phyloP scores from a whole-genome alignment of 2,797 vertebrate species.

The Scyliorhinus canicula region DNA sequence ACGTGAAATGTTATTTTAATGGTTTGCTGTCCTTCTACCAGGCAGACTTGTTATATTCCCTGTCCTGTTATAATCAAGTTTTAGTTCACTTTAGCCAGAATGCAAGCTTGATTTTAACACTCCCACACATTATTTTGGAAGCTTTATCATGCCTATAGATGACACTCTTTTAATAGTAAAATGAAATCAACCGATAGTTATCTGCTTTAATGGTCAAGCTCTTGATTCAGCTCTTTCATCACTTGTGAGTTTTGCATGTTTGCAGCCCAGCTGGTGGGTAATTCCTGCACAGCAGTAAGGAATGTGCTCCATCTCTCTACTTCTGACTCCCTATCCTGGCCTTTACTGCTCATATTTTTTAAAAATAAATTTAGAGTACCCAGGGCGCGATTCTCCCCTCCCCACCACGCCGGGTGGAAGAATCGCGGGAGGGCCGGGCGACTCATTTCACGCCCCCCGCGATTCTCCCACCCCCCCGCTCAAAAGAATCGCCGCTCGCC shows the following conservation, averaged over 20 bases:
- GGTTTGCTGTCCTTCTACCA: background rate
- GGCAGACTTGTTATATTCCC: background rate
- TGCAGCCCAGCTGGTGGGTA: background rate
- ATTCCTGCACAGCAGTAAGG: background rate
- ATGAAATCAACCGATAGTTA: background rate
- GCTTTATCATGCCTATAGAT: background rate
- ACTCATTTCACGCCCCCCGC: no score
- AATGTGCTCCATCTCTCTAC: background rate
- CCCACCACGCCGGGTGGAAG: no score
- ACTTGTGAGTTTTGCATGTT: background rate
- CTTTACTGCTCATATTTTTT: no score
- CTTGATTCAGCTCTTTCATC: background rate
- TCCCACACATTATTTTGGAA: background rate
- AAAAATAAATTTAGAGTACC: no score
- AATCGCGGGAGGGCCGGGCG: no score
- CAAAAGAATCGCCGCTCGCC: no score
- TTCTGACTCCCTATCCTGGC: background rate
- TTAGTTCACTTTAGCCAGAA: background rate
- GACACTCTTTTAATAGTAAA: background rate
- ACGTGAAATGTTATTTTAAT: slow-evolving; percentile 16
- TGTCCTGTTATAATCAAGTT: background rate
- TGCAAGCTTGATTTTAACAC: background rate
- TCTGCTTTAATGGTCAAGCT: background rate
- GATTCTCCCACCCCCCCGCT: no score
- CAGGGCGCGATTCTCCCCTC: no score